Base-by-base conservation (phyloP, 2,888 invertebrate species). In the Mechanitis messenoides region DNA sequence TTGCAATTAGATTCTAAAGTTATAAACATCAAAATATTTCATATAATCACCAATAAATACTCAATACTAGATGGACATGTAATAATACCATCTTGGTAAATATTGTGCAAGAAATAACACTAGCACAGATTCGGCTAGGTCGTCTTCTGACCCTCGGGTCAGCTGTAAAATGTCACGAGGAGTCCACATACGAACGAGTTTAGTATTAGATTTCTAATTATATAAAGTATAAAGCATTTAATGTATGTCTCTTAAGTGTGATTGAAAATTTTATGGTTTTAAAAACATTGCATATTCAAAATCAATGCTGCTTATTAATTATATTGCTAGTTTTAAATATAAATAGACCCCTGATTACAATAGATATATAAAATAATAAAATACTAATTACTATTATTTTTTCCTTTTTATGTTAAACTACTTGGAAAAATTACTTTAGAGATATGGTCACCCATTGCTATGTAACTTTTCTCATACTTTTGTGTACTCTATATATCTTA, bases 91-190 rank as follows among this genome's bases (percentile, higher is more conserved):
- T 57, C 55, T 64, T 56, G 56, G 64, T 60, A 63, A 61, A 59
- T 58, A 60, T 66, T 66, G 64, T 59, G 60, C 64, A 66, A 64
- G 45, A 11, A 66, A 66, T 64, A 66, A 62, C 64, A 62, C 61
- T 63, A 63, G 66, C 56, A 56, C 61, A 59, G 66, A 61, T 66
- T 63, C 53, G 64, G 66, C 66, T 60, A 56, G 66, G 64, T 62
- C 64, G 66, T 55, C 66, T 63, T 50, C 58, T 61, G 62, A 66
- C 66, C 66, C 56, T 58, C 31, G 45, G 63, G 53, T 61, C 60
- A 60, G 12, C 31, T 28, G 50, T 31, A 50, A 66, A 66, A 66
- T 66, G 66, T 64, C 66, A 66, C 50, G 53, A 7, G 55, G 54
- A 66, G 64, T 64, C 59, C 60, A 47, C 59, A 60, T 59, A 60